phyloP scores from a whole-genome alignment of 1,140 invertebrate genomes.

The Cecropterus lyciades region DNA sequence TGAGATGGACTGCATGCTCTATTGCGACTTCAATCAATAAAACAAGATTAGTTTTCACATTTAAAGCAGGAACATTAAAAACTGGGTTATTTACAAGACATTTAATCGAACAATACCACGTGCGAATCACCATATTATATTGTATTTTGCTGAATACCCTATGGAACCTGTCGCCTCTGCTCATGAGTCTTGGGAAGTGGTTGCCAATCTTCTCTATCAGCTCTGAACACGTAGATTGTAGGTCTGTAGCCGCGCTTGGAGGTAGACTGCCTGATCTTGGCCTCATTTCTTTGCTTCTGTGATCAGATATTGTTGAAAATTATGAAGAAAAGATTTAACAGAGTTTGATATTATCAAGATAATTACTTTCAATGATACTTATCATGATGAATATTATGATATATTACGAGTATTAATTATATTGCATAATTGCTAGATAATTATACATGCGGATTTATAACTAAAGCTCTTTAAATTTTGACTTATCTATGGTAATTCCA shows the following conservation, averaged over 20 bases:
- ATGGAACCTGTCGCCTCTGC: conserved; percentile 85
- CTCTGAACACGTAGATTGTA: conserved; percentile 69
- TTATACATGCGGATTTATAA: too few species aligned
- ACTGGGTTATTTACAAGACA: conserved; percentile 35
- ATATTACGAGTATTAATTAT: too few species aligned
- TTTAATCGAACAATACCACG: conserved; percentile 43
- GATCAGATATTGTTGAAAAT: neutral
- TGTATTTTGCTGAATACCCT: conserved; percentile 78
- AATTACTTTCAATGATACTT: too few species aligned
- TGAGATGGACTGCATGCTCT: too few species aligned
- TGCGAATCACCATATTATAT: conserved; percentile 27
- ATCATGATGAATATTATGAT: too few species aligned
- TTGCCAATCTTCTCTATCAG: conserved; percentile 85
- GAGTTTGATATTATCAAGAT: too few species aligned
- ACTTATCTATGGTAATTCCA: too few species aligned
- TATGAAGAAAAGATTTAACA: neutral
- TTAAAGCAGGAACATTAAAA: neutral
- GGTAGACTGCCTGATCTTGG: conserved; percentile 64
- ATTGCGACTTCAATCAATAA: too few species aligned
- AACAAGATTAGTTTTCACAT: conserved; percentile 13
- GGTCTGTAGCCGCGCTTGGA: conserved; percentile 47
- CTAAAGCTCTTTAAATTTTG: too few species aligned
- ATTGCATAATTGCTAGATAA: too few species aligned
- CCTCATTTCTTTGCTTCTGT: conserved; percentile 57
- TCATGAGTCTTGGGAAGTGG: conserved; percentile 81